Evolutionary conservation across 2,888 invertebrate species (phyloP).

Genomic region (Scotopteryx bipunctaria): DNA sequence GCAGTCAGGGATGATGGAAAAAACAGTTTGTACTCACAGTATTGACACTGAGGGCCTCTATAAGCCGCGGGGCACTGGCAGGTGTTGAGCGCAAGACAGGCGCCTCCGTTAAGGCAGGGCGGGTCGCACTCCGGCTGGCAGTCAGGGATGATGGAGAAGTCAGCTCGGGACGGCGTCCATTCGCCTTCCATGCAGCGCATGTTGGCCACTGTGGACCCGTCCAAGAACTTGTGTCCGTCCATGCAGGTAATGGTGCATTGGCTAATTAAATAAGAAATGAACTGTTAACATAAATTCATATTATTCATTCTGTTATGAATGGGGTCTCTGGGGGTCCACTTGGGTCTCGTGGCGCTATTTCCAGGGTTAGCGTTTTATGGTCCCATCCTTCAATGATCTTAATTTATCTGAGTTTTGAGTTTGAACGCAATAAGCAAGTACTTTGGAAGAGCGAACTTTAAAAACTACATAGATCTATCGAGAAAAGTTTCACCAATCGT

Average conservation of each 20-base stretch:
- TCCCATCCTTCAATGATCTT: no score
- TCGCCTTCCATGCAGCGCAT: conserved; percentile 87
- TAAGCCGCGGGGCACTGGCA: conserved; percentile 90
- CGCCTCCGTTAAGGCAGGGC: conserved; percentile 90
- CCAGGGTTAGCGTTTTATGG: no score
- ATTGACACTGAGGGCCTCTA: conserved; percentile 89
- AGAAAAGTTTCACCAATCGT: no score
- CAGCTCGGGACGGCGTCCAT: conserved; percentile 87
- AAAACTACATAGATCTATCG: no score
- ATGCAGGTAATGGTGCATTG: conserved; percentile 86
- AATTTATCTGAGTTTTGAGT: no score
- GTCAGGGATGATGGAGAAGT: conserved; percentile 86
- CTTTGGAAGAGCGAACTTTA: no score
- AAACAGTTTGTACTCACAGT: conserved; percentile 64
- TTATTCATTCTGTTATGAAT: no score
- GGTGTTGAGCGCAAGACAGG: conserved; percentile 89
- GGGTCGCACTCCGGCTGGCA: conserved; percentile 87
- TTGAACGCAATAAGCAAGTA: no score
- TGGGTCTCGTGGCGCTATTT: no score
- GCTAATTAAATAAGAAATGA: conserved; percentile 68
- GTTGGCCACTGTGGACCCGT: conserved; percentile 87
- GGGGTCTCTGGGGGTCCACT: no score
- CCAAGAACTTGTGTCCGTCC: conserved; percentile 87
- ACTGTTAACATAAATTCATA: background rate
- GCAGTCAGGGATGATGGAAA: no score